phyloP scores from a whole-genome alignment of 2,113 vertebrate species.

The Periophthalmodon schlosseri region DNA sequence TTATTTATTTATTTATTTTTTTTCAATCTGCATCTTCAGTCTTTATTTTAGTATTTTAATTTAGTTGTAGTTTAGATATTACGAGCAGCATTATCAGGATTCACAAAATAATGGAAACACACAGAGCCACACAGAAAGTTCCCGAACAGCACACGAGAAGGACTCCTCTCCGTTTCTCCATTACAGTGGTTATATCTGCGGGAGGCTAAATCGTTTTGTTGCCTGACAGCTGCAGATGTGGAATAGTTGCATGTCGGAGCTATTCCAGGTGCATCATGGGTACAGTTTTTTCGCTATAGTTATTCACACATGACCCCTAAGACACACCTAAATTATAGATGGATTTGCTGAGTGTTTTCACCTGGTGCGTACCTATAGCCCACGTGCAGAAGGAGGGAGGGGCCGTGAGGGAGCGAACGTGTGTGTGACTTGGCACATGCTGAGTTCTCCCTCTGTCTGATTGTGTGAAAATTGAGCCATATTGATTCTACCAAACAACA shows the following conservation, averaged over 20 bases:
- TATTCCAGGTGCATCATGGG: not conserved
- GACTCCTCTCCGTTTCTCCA: not conserved
- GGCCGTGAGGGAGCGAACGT: not conserved
- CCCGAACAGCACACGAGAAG: not conserved
- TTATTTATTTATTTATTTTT: no score
- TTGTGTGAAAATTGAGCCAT: not conserved
- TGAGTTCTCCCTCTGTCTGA: not conserved
- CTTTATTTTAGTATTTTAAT: no score
- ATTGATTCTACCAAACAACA: not conserved
- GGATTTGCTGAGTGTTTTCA: not conserved
- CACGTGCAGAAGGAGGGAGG: not conserved
- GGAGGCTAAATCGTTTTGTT: conserved; percentile 2
- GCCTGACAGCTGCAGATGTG: not conserved
- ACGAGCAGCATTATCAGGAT: not conserved
- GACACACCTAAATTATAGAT: not conserved
- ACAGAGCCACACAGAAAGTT: not conserved
- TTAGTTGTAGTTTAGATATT: no score
- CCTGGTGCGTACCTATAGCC: not conserved
- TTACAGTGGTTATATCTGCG: not conserved
- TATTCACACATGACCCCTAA: not conserved
- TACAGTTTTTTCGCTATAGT: not conserved
- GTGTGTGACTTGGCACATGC: not conserved
- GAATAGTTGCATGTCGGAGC: not conserved
- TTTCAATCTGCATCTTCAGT: no score
- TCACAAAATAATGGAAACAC: not conserved